phyloP scores from a whole-genome alignment of 2,797 vertebrate species.

The Notolabrus celidotus region DNA sequence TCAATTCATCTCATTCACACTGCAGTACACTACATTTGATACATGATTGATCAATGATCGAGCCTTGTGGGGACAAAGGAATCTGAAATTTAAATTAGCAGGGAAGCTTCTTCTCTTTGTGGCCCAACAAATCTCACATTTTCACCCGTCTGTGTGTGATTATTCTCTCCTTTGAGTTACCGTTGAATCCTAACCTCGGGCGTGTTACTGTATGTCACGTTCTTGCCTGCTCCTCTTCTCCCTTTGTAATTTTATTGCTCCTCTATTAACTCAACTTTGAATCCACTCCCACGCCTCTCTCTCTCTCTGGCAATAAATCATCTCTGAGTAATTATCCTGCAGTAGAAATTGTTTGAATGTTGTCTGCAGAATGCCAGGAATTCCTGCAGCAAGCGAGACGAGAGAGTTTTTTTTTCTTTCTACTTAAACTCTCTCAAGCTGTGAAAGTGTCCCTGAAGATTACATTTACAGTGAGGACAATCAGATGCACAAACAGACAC shows the following conservation, averaged over 20 bases:
- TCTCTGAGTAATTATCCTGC: conserved; percentile 47
- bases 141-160: background rate
- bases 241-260: conserved; percentile 26
- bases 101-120: background rate
- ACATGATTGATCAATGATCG: too few species aligned
- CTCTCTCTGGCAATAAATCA: conserved; percentile 42
- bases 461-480: conserved; percentile 13
- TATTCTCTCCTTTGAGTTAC: conserved; percentile 2
- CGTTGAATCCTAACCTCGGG: conserved; percentile 21
- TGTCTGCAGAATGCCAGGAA: conserved; percentile 25
- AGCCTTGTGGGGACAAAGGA: background rate
- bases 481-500: conserved; percentile 11
- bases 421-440: conserved; percentile 20
- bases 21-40: too few species aligned
- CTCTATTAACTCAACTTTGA: conserved; percentile 31
- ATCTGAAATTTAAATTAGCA: background rate
- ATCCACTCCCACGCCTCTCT: conserved; percentile 20
- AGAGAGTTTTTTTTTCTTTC: background rate
- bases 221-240: conserved; percentile 21
- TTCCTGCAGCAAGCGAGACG: background rate
- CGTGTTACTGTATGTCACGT: conserved; percentile 13
- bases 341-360: conserved; percentile 36
- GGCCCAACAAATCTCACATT: background rate
- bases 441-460: conserved; percentile 39
- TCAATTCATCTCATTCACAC: too few species aligned